These are phyloP conservation scores for Alentia gelatinosa DNA, from an alignment of 2,888 invertebrate species.

Conservation along the genomic window DNA sequence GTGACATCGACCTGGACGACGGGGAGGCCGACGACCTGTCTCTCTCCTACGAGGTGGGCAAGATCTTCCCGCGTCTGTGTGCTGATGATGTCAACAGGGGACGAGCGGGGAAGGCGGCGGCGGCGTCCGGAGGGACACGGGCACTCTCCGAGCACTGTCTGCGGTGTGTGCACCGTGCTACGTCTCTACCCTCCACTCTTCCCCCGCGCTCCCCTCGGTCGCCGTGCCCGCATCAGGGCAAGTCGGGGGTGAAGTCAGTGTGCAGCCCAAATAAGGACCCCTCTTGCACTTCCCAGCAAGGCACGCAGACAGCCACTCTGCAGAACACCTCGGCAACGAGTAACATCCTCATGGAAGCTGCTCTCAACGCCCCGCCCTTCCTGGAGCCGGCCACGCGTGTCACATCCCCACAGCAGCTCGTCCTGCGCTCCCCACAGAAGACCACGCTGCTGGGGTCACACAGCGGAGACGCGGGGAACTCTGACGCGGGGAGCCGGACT, in stretches of 20 bases:
- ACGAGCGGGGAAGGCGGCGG: background rate
- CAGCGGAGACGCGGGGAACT: no score
- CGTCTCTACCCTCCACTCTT: background rate
- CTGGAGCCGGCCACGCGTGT: conserved; percentile 6
- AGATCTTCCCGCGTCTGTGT: conserved; percentile 26
- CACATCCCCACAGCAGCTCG: background rate
- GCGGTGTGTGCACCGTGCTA: background rate
- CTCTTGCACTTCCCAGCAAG: background rate
- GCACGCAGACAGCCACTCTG: background rate
- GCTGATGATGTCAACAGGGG: background rate
- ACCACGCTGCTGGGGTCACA: background rate
- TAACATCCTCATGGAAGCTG: conserved; percentile 33
- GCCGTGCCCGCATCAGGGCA: background rate
- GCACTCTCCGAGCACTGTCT: background rate
- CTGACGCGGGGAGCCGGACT: background rate
- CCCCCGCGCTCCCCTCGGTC: background rate
- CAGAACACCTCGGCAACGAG: background rate
- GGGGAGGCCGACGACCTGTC: conserved; percentile 2
- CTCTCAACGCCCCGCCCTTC: conserved; percentile 25
- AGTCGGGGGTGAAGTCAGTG: background rate
- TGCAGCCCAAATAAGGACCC: background rate
- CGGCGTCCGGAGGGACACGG: background rate
- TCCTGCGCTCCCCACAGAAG: background rate
- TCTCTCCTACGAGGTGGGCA: background rate
- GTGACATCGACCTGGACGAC: conserved; percentile 28